Base-by-base conservation (phyloP, 1,140 invertebrate species). In the Oscheius sp. region DNA sequence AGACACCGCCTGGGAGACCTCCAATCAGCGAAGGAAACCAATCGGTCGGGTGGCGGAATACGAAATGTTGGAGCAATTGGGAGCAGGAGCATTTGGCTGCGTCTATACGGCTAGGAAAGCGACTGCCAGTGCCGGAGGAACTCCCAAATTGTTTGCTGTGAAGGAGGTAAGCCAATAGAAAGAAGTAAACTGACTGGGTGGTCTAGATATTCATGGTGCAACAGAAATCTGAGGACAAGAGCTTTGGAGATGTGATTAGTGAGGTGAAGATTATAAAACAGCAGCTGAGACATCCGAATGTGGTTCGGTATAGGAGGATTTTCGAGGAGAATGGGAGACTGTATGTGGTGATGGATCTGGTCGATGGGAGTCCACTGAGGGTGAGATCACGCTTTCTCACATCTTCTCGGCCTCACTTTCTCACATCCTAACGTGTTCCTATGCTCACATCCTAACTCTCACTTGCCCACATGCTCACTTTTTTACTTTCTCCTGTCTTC, bases 331-430 rank as follows among this genome's bases (percentile, higher is more conserved):
- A 73, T 63, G 79, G 85, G 15, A 82, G 80, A 32, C 68, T 87
- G 18, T 86, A 85, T 77, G 86, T 87, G 38, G 85, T 87, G 20
- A 87, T 87, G 86, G 86, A 86, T 52, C 64, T 86, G 10, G 86
- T 87, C 7, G 85, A 86, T 71, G 86, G 86, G 23, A 81, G 83
- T 18, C 82, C 85, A 7, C 74, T 87, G 4, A 82, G 23, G 23
- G 49, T 55, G 28, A 55, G 7, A 20, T 55, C 23, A 7, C 49
- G 4, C n/a, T n/a, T n/a, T n/a, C n/a, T n/a, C n/a, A n/a, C n/a
- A n/a, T n/a, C n/a, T n/a, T n/a, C n/a, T n/a, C n/a, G n/a, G n/a
- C n/a, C n/a, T n/a, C n/a, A n/a, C n/a, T n/a, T n/a, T n/a, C n/a
- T n/a, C n/a, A n/a, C n/a, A n/a, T n/a, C n/a, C n/a, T n/a, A n/a